These are phyloP conservation scores for Dysdera silvatica DNA, from an alignment of 1,140 invertebrate genomes.

Conservation along the genomic window DNA sequence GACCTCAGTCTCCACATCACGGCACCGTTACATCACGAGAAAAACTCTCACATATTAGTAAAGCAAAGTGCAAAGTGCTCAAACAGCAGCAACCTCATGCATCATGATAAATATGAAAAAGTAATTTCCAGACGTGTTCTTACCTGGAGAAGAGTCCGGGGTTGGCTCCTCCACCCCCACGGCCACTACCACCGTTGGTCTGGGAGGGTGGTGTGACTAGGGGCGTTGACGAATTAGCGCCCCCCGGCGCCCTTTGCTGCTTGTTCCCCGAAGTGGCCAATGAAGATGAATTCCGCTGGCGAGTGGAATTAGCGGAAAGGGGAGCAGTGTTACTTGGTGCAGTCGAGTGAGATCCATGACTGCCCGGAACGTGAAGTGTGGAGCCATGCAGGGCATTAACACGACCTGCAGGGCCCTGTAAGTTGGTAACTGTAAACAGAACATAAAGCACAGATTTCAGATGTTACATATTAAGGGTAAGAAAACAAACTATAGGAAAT, in stretches of 20 bases:
- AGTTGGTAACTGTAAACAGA: too few species aligned
- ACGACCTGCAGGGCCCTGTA: too few species aligned
- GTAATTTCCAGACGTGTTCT: too few species aligned
- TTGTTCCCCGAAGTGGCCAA: not conserved
- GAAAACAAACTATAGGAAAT: too few species aligned
- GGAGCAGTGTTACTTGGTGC: not conserved
- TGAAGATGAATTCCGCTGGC: constrained; percentile 10
- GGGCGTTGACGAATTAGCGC: constrained; percentile 19
- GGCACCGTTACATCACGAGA: not conserved
- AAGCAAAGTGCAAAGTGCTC: not conserved
- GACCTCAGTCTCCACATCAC: too few species aligned
- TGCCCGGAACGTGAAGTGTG: too few species aligned
- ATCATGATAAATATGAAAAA: too few species aligned
- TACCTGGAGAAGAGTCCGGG: constrained; percentile 16
- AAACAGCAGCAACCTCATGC: not conserved
- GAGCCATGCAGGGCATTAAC: too few species aligned
- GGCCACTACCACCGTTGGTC: constrained; percentile 1
- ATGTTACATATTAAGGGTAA: too few species aligned
- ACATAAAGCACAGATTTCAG: too few species aligned
- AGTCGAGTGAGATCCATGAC: too few species aligned
- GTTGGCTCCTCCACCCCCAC: not conserved
- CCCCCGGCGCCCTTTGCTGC: not conserved
- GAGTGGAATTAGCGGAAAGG: not conserved
- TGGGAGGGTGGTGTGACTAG: constrained; percentile 12
- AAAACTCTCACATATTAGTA: too few species aligned